Conservation (phyloP, 2,888 invertebrate genomes). For the Meiosimyza decipiens region DNA sequence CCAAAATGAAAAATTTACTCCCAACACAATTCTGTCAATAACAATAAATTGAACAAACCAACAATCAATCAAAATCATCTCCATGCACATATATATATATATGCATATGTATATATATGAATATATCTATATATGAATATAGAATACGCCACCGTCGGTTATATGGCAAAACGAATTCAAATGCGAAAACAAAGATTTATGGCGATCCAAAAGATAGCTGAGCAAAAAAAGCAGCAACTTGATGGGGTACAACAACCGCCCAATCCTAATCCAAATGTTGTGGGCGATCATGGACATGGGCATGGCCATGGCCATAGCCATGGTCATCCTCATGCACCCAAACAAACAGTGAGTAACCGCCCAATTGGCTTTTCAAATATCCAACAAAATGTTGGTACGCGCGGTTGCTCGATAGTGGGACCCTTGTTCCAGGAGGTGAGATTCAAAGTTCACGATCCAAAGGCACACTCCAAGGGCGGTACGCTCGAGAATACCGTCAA, state of each 20-base stretch:
- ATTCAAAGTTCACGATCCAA: constrained; percentile 94
- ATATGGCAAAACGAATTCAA: constrained; percentile 97
- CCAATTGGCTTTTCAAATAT: constrained; percentile 69
- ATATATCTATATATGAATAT: constrained; percentile 51
- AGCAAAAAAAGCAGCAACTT: constrained; percentile 88
- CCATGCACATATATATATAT: constrained; percentile 29
- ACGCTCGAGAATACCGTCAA: constrained; percentile 92
- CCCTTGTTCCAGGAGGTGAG: constrained; percentile 89
- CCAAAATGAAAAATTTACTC: constrained; percentile 40
- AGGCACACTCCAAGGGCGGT: constrained; percentile 92
- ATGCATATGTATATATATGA: constrained; percentile 22
- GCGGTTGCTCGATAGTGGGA: constrained; percentile 74
- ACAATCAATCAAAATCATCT: constrained; percentile 35
- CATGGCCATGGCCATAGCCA: constrained; percentile 69
- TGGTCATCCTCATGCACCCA: constrained; percentile 68
- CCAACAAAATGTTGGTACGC: constrained; percentile 68
- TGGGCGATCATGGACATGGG: constrained; percentile 67
- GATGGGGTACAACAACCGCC: constrained; percentile 82
- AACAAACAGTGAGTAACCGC: constrained; percentile 69
- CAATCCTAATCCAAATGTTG: constrained; percentile 77
- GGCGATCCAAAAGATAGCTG: constrained; percentile 91
- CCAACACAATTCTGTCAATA: constrained; percentile 24
- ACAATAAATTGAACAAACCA: constrained; percentile 39
- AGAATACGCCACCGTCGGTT: constrained; percentile 98
- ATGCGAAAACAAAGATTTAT: constrained; percentile 94